Percentiles rank a stretch among this genome's conserved stretches.
These are phyloP conservation scores for Biston betularia DNA, from an alignment of 2,888 invertebrate genomes.

Conservation along the genomic window DNA sequence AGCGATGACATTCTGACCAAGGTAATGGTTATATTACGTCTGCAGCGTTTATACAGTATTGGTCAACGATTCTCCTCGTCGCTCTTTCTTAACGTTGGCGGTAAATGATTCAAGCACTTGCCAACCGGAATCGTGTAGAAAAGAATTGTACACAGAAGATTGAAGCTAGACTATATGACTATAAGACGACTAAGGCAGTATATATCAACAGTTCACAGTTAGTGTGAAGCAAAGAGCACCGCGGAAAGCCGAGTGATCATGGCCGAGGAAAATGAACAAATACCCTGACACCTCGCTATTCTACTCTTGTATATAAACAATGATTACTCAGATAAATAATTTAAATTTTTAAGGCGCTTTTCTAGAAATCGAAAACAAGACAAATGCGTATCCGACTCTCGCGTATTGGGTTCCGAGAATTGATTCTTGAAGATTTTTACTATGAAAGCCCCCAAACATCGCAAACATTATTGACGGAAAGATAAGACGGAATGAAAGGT, in stretches of 20 bases:
- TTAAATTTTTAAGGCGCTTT: too few species aligned
- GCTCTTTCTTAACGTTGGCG: background rate
- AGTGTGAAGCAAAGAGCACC: constrained; percentile 64
- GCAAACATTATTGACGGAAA: too few species aligned
- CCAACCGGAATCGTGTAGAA: background rate
- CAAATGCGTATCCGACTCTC: too few species aligned
- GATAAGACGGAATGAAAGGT: too few species aligned
- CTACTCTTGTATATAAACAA: constrained; percentile 27
- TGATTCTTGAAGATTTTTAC: too few species aligned
- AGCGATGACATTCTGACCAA: background rate
- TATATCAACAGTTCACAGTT: constrained; percentile 8
- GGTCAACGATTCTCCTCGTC: background rate
- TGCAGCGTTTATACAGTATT: background rate
- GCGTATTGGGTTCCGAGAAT: too few species aligned
- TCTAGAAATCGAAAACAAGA: too few species aligned
- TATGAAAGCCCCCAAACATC: too few species aligned
- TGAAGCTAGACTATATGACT: background rate
- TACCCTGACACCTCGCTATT: constrained; percentile 66
- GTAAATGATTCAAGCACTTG: background rate
- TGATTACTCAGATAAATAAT: too few species aligned
- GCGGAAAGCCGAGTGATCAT: constrained; percentile 51
- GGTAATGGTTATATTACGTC: background rate
- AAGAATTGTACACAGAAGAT: background rate
- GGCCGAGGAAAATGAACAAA: constrained; percentile 56
- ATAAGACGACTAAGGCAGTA: background rate